A percentile compares a stretch with the other conserved stretches of the same genome.
phyloP scores from a whole-genome alignment of 2,113 vertebrate genomes.

The Ardeotis arabs region DNA sequence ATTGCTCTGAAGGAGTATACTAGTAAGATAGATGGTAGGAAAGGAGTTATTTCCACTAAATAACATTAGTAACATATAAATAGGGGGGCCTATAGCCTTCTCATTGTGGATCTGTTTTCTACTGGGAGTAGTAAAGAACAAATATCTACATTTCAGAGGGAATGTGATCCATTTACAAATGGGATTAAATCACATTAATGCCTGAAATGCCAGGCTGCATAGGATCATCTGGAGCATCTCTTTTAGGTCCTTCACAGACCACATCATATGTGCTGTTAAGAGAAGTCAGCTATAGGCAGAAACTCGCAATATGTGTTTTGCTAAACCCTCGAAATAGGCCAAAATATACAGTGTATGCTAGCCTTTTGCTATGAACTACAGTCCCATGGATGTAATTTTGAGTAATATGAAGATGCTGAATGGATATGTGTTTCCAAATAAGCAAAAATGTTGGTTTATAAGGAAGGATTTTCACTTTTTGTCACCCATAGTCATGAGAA shows the following conservation, averaged over 20 bases:
- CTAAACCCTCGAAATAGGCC: neutral
- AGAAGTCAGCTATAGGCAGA: neutral
- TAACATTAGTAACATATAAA: neutral
- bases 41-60: neutral
- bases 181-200: neutral
- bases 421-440: neutral
- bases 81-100: neutral
- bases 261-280: neutral
- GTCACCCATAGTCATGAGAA: neutral
- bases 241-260: neutral
- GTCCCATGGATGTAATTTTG: neutral
- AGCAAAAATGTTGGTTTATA: neutral
- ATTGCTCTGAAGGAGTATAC: neutral
- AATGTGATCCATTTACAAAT: neutral
- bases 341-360: neutral
- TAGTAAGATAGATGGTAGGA: neutral
- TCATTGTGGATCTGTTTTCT: neutral
- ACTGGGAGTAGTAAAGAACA: neutral
- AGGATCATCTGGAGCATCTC: neutral
- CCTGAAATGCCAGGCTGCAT: neutral
- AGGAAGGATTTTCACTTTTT: neutral
- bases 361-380: neutral
- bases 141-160: neutral
- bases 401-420: neutral
- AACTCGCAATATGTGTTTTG: neutral